A percentile compares a stretch with the other conserved stretches of the same genome.
phyloP scores from a whole-genome alignment of 2,113 vertebrate genomes.

The Phalacrocorax brasilianus region DNA sequence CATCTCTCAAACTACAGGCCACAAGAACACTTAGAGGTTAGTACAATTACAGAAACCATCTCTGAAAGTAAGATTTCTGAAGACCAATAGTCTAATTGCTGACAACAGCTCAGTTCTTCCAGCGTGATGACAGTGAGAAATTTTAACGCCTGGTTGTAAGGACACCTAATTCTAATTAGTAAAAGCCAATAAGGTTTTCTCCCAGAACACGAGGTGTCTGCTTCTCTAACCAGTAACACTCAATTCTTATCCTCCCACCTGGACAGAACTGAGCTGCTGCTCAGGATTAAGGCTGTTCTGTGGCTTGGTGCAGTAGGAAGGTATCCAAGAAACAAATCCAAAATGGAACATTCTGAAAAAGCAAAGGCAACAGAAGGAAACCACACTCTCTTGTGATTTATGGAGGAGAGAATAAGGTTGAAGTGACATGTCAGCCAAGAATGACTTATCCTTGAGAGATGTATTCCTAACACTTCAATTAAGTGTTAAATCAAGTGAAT shows the following conservation, averaged over 20 bases:
- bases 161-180: not conserved
- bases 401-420: not conserved
- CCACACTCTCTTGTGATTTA: not conserved
- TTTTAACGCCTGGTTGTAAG: not conserved
- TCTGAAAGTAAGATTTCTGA: not conserved
- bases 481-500: not conserved
- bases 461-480: not conserved
- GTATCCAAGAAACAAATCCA: not conserved
- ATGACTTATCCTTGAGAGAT: not conserved
- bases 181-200: not conserved
- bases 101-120: not conserved
- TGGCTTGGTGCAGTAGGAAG: not conserved
- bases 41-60: not conserved
- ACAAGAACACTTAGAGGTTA: not conserved
- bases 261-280: not conserved
- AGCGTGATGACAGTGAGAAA: not conserved
- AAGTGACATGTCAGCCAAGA: not conserved
- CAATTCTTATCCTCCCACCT: not conserved
- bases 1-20: not conserved
- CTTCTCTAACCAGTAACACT: not conserved
- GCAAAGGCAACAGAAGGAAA: not conserved
- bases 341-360: not conserved
- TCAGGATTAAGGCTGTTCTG: not conserved
- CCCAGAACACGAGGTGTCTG: not conserved
- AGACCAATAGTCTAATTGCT: not conserved